Evolutionary conservation across 2,113 vertebrate species (phyloP), one percentile per base, ranked within the genome.

Genomic region (Gopherus flavomarginatus): DNA sequence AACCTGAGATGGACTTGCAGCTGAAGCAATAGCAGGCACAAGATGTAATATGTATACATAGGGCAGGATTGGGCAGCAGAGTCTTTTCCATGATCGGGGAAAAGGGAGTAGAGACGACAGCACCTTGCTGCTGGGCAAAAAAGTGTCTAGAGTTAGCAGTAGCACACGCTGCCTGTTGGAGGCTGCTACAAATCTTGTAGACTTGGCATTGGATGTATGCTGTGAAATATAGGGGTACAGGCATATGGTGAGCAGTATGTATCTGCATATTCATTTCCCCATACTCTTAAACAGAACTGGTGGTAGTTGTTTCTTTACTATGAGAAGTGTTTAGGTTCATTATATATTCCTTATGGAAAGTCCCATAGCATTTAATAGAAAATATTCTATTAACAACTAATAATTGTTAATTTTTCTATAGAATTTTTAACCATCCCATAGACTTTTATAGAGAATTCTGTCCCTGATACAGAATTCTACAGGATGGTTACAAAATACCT

Each of bases 201-300:
- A 56, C 42, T 89, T 88, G 92, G 92, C 81, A 4, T 17, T 75
- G 17, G 3, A 6, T 5, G 5, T 3, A 26, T 19, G 50, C 94
- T 97, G 95, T 92, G 85, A 95, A 50, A 42, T 77, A 56, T 87
- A 93, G 80, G 94, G 85, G 87, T 81, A 6, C 57, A 54, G 81
- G 81, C 96, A 96, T 93, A 94, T 94, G 96, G 95, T 72, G 5
- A 91, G 62, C 56, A 81, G 83, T 86, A 94, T 56, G 84, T 85
- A 91, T 92, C 83, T 93, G 72, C 6, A 69, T n/a, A 69, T 8
- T n/a, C 62, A n/a, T 69, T 69, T 69, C 62, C 4, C 35, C 62
- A n/a, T 69, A 69, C n/a, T 72, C 19, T 72, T 72, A 72, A 72
- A 72, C 78, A 93, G 81, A 92, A 87, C 0, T 87, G 79, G 38